phyloP scores from a whole-genome alignment of 1,140 invertebrate species.

The Tribolium madens region DNA sequence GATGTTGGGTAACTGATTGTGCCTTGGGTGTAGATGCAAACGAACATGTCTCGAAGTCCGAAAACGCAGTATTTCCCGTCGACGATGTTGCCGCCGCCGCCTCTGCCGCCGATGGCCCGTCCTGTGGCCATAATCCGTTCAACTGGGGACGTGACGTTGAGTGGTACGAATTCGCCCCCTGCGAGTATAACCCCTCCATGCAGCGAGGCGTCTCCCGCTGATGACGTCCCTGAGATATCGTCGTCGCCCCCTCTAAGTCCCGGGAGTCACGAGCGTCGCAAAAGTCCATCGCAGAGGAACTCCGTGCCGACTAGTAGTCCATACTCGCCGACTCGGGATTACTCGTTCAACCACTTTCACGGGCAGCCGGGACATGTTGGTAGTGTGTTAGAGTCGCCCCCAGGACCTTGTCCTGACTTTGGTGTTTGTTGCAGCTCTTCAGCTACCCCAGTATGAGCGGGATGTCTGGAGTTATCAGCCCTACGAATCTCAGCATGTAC shows the following conservation, averaged over 20 bases:
- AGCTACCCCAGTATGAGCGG: constrained; percentile 87
- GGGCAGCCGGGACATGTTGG: constrained; percentile 87
- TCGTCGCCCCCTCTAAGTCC: constrained; percentile 64
- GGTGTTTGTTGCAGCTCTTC: constrained; percentile 80
- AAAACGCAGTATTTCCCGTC: constrained; percentile 90
- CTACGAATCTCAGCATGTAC: constrained; percentile 89
- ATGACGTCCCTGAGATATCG: constrained; percentile 65
- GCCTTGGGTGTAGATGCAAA: constrained; percentile 60
- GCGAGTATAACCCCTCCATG: constrained; percentile 74
- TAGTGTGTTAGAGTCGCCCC: constrained; percentile 56
- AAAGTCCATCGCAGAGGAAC: constrained; percentile 62
- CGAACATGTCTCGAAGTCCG: constrained; percentile 68
- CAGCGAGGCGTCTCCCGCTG: constrained; percentile 61
- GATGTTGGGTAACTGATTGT: background rate
- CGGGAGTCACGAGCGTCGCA: constrained; percentile 61
- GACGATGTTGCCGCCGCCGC: constrained; percentile 93
- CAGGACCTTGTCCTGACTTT: constrained; percentile 34
- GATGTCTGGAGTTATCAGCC: constrained; percentile 89
- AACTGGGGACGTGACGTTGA: constrained; percentile 75
- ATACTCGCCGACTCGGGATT: constrained; percentile 74
- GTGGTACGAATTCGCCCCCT: constrained; percentile 72
- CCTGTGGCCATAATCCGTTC: constrained; percentile 95
- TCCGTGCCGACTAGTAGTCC: constrained; percentile 62
- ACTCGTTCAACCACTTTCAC: constrained; percentile 92
- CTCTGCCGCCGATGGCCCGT: constrained; percentile 94